Evolutionary conservation across 2,888 invertebrate genomes (phyloP).

Genomic region (Xiphydria camelus): DNA sequence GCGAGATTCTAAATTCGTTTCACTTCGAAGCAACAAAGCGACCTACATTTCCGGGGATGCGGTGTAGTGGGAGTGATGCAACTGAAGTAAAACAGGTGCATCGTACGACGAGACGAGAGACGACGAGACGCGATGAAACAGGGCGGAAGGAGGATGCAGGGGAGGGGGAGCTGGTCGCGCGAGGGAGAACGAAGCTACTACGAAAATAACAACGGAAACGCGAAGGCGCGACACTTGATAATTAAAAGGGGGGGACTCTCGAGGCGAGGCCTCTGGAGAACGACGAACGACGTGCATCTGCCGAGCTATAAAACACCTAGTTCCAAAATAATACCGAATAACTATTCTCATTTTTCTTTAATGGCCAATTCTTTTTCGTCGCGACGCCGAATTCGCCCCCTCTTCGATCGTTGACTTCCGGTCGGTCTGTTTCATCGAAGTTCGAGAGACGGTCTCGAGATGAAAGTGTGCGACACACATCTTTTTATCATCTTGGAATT

Average conservation of each 20-base stretch:
- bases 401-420: too few relatives aligned
- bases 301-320: constrained; percentile 22
- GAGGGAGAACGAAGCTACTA: background rate
- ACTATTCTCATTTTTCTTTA: too few relatives aligned
- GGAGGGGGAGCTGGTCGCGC: background rate
- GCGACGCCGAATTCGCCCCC: too few relatives aligned
- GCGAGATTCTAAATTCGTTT: constrained; percentile 31
- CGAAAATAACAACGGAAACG: constrained; percentile 4
- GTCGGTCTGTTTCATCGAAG: too few relatives aligned
- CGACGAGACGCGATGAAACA: constrained; percentile 7
- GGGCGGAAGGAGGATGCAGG: background rate
- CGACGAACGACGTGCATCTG: constrained; percentile 21
- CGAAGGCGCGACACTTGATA: constrained; percentile 20
- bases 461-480: too few relatives aligned
- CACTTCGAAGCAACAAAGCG: constrained; percentile 25
- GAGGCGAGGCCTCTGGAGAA: background rate
- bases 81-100: constrained; percentile 19
- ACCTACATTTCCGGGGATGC: constrained; percentile 33
- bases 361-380: too few relatives aligned
- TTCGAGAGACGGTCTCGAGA: too few relatives aligned
- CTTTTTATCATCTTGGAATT: too few relatives aligned
- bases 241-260: too few relatives aligned
- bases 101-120: constrained; percentile 17
- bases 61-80: constrained; percentile 1
- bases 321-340: constrained; percentile 15